Evolutionary conservation across 2,113 vertebrate species (phyloP), one percentile per base, ranked within the genome.

Genomic region (Chunga burmeisteri): DNA sequence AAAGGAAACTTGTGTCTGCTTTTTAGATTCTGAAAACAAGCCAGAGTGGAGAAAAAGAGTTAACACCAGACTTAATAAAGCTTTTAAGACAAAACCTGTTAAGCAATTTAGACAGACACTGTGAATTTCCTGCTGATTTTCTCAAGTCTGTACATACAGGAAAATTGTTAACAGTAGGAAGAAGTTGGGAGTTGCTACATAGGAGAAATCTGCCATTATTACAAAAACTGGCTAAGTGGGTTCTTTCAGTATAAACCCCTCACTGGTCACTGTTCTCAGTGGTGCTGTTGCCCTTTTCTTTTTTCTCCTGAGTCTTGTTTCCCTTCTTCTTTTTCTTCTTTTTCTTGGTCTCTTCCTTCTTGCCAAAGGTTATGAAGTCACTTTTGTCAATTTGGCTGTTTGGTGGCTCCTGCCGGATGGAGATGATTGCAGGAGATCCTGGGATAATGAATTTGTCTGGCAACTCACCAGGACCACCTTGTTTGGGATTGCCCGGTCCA

Each of bases 281-380:
- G 81, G 98, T 96, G 96, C 99, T 99, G 93, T 99, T 99, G 97
- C 99, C 99, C 98, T 99, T 99, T 98, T 99, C 99, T 96, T 99
- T 99, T 98, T 99, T 99, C 96, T 99, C 99, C 97, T 98, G 98
- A 97, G 97, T 97, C 98, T 99, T 99, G 98, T 98, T 99, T 96
- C 99, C 99, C 99, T 99, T 99, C 99, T 99, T 99, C 99, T 99
- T 99, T 96, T 99, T 99, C 94, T 99, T 99, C 97, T 99, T 99
- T 98, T 99, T 99, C 98, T 99, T 99, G 96, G 99, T 99, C 97
- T 99, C 99, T 95, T 99, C 99, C 93, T 99, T 99, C 98, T 99
- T 99, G 96, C 99, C 99, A 96, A 99, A 99, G 95, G 99, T 99
- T 98, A 99, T 99, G 98, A 99, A 99, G 98, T 99, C 99, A 95